phyloP scores from a whole-genome alignment of 2,797 vertebrate species.

The Rhodeus uyekii region DNA sequence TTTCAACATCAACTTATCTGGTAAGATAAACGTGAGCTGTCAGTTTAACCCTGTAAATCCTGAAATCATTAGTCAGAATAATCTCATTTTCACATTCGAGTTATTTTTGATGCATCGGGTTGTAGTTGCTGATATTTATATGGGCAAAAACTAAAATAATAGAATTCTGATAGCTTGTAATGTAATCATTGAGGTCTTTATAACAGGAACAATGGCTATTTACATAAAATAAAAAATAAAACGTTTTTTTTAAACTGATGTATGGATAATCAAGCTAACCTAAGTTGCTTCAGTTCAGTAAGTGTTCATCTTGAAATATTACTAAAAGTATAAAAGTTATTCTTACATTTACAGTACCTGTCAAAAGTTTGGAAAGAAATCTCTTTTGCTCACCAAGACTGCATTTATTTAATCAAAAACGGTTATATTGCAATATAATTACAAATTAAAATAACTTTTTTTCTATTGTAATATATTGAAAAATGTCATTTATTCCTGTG shows the following conservation, averaged over 20 bases:
- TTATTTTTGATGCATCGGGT: neutral
- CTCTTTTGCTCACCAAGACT: no score
- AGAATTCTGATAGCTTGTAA: neutral
- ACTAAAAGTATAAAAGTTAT: no score
- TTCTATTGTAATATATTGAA: neutral
- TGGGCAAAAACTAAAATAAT: neutral
- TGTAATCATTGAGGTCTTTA: neutral
- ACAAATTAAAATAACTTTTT: neutral
- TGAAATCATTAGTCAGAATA: neutral
- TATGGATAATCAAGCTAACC: no score
- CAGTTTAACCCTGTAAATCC: neutral
- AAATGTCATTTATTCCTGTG: neutral
- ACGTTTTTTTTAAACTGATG: no score
- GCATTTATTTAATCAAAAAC: no score
- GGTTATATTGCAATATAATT: neutral
- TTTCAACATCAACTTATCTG: slow-evolving; percentile 36
- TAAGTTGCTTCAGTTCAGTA: no score
- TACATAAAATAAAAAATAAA: no score
- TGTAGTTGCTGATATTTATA: neutral
- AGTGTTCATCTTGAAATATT: no score
- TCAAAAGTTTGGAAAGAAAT: no score
- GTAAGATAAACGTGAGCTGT: slow-evolving; percentile 9
- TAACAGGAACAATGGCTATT: neutral
- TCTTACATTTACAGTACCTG: no score
- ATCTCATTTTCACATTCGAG: neutral